Base-by-base conservation (phyloP, 2,888 invertebrate genomes). In the Mactromeris polynyma region DNA sequence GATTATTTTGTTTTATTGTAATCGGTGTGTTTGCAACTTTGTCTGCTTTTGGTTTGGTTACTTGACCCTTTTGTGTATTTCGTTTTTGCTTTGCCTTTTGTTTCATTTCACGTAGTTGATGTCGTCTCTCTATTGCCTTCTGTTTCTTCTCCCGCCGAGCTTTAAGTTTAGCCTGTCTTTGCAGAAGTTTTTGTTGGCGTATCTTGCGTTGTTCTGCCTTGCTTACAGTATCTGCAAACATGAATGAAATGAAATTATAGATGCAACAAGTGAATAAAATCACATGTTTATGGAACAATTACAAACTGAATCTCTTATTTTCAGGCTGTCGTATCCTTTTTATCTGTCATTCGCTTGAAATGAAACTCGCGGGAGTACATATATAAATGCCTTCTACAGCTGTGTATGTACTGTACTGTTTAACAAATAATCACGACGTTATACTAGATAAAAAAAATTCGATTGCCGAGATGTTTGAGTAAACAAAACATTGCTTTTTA, bases 11-110 rank as follows among this genome's bases (percentile, higher is more conserved):
- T n/a, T 58, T n/a, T n/a, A 21, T n/a, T 7, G 2, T n/a, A 58
- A 26, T n/a, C 3, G 58, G n/a, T n/a, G 58, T 26, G 19, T 58
- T 58, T 58, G 58, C n/a, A 21, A 58, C n/a, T 58, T 33, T 33
- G 69, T 69, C 11, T 31, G 69, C 7, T 69, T 6, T 58, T 3
- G 58, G 58, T 58, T 58, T 58, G 21, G n/a, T 51, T 21, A 11
- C 17, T 19, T 51, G 7, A 21, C 1, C 64, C 26, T 64, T 9
- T 7, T 26, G 3, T 31, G 31, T 33, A 73, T 36, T 33, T n/a
- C n/a, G n/a, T n/a, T n/a, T n/a, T 73, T 3, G 33, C 73, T 73
- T 73, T 73, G 73, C 73, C 36, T 73, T 73, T 73, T 14, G 73
- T 73, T 36, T 73, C 17, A 36, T 19, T 73, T 73, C 73, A 4